Evolutionary conservation across 2,888 invertebrate genomes (phyloP).

Genomic region (Busseola fusca): DNA sequence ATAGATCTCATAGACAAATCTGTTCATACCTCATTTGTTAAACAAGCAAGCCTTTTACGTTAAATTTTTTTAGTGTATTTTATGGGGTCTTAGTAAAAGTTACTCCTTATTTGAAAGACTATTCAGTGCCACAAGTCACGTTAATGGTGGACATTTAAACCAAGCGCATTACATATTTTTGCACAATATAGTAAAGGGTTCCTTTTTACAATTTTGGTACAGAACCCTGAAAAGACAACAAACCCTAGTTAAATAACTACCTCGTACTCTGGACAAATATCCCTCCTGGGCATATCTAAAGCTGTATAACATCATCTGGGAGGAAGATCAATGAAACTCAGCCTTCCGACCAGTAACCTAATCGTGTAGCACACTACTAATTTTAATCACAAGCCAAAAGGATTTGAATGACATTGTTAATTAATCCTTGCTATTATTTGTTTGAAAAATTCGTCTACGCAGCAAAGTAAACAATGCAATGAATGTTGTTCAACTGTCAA

Average conservation of each 20-base stretch:
- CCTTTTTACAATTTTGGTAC: slow-evolving; percentile 12
- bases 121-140: background rate
- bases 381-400: background rate
- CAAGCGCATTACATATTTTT: background rate
- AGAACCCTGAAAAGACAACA: slow-evolving; percentile 18
- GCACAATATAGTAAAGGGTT: background rate
- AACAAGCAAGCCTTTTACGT: background rate
- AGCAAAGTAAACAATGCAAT: background rate
- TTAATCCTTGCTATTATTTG: background rate
- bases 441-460: no score
- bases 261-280: background rate
- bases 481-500: background rate
- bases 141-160: background rate
- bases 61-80: background rate
- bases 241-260: background rate
- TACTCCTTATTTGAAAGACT: no score
- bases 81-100: background rate
- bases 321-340: no score
- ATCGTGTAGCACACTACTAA: background rate
- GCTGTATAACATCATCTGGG: background rate
- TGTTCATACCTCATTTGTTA: background rate
- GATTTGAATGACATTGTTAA: background rate
- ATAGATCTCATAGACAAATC: no score
- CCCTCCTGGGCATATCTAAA: background rate
- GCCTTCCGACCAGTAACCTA: no score